Evolutionary conservation across 1,140 invertebrate species (phyloP), one percentile per base, ranked within the genome.

Genomic region (Adoxophyes honmai): DNA sequence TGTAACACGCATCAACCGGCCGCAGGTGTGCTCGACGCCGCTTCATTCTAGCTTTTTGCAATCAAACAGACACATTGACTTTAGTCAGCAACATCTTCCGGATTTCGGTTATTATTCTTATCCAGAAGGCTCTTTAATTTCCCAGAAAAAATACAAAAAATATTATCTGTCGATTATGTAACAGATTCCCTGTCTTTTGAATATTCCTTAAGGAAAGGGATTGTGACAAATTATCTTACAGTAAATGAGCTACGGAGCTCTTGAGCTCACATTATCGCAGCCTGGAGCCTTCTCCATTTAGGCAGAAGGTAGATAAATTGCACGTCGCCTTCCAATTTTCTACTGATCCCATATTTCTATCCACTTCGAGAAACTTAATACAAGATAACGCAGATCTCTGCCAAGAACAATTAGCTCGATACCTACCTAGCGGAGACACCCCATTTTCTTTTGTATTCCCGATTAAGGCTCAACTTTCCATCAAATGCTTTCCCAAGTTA

Each of bases 21-120:
- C 62, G 64, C 80, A 79, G 80, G 80, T 83, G 78, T 71, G 60
- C 57, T 11, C 52, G 62, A 69, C 57, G 60, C 42, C 60, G 53
- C 57, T 62, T 62, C 58, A 67, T 64, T 62, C 55, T 64, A 57
- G 54, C 33, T 60, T 60, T 18, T 48, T 55, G 53, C 37, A 52
- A 35, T 34, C 14, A 44, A 56, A 60, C 48, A 55, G 53, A 63
- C 55, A 54, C 62, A 62, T 67, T 73, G 64, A 69, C 59, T 69
- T 39, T 53, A 39, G 14, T 38, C 55, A 44, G 21, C 48, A 57
- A 68, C 60, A 37, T 57, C 8, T 61, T 62, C 38, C 33, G 42
- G 11, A 42, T 44, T 52, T 36, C 15, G 48, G 53, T 65, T 60
- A 65, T 62, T 56, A 38, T 66, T 62, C 54, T 42, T 18, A 44